Evolutionary conservation across 2,888 invertebrate genomes (phyloP).

Genomic region (Pristionchus japonicus): DNA sequence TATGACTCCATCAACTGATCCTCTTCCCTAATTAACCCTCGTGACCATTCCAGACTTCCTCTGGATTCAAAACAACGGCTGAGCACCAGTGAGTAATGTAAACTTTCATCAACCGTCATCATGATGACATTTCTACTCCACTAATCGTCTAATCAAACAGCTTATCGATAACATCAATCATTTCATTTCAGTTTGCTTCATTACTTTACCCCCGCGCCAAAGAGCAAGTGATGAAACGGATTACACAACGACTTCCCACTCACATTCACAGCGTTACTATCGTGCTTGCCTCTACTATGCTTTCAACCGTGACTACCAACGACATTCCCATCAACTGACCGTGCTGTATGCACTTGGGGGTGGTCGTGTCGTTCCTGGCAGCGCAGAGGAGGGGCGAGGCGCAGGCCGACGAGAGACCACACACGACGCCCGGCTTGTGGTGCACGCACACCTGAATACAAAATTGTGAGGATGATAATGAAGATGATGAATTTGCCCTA

Average conservation of each 20-base stretch:
- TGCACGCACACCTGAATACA: constrained; percentile 19
- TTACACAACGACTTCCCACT: not conserved
- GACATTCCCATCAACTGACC: not conserved
- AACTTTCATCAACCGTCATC: not conserved
- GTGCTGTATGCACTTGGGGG: not conserved
- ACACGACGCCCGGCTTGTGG: not conserved
- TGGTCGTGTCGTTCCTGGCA: not conserved
- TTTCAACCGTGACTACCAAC: not conserved
- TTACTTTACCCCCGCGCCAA: not conserved
- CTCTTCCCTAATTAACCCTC: not conserved
- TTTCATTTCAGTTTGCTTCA: not conserved
- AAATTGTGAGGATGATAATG: too few species aligned
- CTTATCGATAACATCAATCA: not conserved
- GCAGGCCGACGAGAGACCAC: not conserved
- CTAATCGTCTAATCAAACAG: not conserved
- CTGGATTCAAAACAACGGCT: not conserved
- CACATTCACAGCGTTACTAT: not conserved
- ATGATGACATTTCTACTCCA: not conserved
- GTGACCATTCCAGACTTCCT: not conserved
- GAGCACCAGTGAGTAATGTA: not conserved
- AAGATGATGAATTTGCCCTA: too few species aligned
- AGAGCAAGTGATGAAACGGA: constrained; percentile 3
- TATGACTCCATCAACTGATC: not conserved
- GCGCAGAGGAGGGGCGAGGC: constrained; percentile 6
- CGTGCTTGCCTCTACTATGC: not conserved